phyloP scores from a whole-genome alignment of 2,797 vertebrate genomes.

The Erpetoichthys calabaricus region DNA sequence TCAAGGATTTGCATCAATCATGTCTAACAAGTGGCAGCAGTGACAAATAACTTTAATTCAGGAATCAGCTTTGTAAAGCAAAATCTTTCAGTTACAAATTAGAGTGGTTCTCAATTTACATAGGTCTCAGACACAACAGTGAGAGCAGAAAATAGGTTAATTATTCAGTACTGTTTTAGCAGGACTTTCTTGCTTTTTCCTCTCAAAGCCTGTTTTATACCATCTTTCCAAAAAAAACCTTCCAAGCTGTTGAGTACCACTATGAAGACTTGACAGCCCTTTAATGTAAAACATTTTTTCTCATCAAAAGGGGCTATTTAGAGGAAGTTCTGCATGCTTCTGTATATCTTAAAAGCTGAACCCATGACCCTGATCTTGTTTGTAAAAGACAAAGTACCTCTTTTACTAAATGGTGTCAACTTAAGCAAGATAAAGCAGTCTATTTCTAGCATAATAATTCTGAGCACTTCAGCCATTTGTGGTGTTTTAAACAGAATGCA shows the following conservation, averaged over 20 bases:
- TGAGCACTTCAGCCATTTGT: too few species aligned
- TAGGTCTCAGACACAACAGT: not conserved
- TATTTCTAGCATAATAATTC: too few species aligned
- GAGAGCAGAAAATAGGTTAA: slow-evolving; percentile 1
- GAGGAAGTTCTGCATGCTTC: too few species aligned
- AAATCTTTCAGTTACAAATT: slow-evolving; percentile 24
- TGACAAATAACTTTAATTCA: slow-evolving; percentile 40
- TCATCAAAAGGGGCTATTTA: too few species aligned
- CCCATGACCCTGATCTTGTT: too few species aligned
- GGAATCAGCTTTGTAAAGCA: slow-evolving; percentile 27
- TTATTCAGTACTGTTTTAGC: not conserved
- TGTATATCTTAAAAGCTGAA: too few species aligned
- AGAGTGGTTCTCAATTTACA: slow-evolving; percentile 13
- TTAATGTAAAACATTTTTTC: too few species aligned
- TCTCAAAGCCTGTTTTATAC: not conserved
- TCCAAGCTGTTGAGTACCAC: not conserved
- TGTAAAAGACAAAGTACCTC: too few species aligned
- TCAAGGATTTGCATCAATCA: slow-evolving; percentile 39
- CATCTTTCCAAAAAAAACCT: not conserved
- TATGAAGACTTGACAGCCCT: too few species aligned
- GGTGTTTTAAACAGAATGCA: too few species aligned
- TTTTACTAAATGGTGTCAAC: too few species aligned
- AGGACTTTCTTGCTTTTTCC: not conserved
- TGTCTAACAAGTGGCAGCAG: slow-evolving; percentile 23
- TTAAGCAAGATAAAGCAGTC: too few species aligned